Percentiles rank a stretch among this genome's conserved stretches.
phyloP scores from a whole-genome alignment of 2,113 vertebrate genomes.

The Salvelinus fontinalis region DNA sequence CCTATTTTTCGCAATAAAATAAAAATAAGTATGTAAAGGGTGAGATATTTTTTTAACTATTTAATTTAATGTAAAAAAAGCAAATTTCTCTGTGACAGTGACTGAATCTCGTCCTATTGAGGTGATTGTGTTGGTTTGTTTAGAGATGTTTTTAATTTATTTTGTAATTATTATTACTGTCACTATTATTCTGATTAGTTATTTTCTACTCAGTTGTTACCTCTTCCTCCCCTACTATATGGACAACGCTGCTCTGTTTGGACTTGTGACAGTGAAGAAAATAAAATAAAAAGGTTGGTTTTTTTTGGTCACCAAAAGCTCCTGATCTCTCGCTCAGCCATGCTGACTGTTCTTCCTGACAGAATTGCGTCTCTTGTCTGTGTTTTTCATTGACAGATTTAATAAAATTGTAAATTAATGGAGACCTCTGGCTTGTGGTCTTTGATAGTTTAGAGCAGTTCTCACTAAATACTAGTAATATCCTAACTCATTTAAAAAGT shows the following conservation, averaged over 20 bases:
- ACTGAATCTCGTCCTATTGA: conserved; percentile 89
- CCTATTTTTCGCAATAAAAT: conserved; percentile 95
- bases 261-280: conserved; percentile 70
- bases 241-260: conserved; percentile 80
- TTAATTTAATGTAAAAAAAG: conserved; percentile 67
- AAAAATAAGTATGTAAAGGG: conserved; percentile 81
- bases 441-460: conserved; percentile 15
- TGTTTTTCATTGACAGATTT: conserved; percentile 78
- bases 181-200: conserved; percentile 44
- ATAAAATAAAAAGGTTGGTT: conserved; percentile 2
- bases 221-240: conserved; percentile 64
- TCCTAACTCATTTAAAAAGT: no score
- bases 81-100: conserved; percentile 86
- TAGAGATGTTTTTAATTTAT: conserved; percentile 86
- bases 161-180: conserved; percentile 69
- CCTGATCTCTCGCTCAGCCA: conserved; percentile 72
- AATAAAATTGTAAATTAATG: conserved; percentile 79
- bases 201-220: conserved; percentile 67
- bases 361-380: conserved; percentile 68
- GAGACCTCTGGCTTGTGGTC: conserved; percentile 34
- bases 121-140: conserved; percentile 98
- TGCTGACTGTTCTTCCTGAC: conserved; percentile 81
- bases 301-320: conserved; percentile 69
- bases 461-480: background rate
- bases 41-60: conserved; percentile 86